A percentile compares a stretch with the other conserved stretches of the same genome.
phyloP scores from a whole-genome alignment of 2,888 invertebrate genomes.

The Drosophila testacea region DNA sequence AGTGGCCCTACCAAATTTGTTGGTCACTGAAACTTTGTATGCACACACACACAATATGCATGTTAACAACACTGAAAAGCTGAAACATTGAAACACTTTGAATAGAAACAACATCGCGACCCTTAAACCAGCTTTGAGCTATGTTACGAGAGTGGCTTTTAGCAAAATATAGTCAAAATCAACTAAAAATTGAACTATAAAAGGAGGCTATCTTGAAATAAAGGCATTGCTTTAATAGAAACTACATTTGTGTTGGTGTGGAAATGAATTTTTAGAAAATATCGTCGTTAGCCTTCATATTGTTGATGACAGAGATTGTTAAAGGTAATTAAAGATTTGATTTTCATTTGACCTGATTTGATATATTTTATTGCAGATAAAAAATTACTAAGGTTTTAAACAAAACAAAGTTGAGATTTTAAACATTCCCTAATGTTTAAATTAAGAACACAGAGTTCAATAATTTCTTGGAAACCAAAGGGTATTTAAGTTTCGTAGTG shows the following conservation, averaged over 20 bases:
- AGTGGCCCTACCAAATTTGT: slow-evolving; percentile 13
- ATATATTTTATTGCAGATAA: not conserved
- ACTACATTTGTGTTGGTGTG: too few species aligned
- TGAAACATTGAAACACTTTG: slow-evolving; percentile 30
- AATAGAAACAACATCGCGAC: slow-evolving; percentile 18
- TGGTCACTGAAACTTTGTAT: slow-evolving; percentile 36
- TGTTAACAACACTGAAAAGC: slow-evolving; percentile 28
- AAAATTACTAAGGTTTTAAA: too few species aligned
- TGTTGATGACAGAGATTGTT: too few species aligned
- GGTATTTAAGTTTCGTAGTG: slow-evolving; percentile 6
- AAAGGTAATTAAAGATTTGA: not conserved
- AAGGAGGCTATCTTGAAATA: not conserved
- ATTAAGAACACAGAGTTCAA: not conserved
- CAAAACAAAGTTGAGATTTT: too few species aligned
- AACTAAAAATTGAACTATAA: not conserved
- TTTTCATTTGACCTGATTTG: too few species aligned
- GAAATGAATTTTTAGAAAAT: too few species aligned
- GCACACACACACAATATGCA: slow-evolving; percentile 27
- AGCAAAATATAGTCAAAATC: slow-evolving; percentile 3
- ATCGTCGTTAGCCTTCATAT: too few species aligned
- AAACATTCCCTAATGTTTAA: too few species aligned
- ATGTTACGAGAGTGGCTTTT: not conserved
- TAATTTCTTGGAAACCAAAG: slow-evolving; percentile 3
- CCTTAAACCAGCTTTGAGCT: slow-evolving; percentile 3
- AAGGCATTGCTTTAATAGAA: not conserved